phyloP scores from a whole-genome alignment of 2,888 invertebrate species.

The Platerodrilus igneus region DNA sequence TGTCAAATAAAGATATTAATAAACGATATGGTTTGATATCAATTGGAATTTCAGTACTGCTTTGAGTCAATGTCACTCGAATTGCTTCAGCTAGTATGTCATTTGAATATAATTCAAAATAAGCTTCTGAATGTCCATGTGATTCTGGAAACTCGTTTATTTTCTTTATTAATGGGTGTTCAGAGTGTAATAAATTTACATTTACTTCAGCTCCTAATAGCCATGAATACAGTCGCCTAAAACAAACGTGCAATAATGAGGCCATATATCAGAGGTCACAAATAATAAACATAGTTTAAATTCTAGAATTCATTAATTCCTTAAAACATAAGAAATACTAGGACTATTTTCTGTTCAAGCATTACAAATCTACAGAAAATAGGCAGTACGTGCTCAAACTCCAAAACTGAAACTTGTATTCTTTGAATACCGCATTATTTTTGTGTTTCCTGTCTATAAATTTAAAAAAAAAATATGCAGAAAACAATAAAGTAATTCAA shows the following conservation, averaged over 20 bases:
- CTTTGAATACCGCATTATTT: too few species aligned
- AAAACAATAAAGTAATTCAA: too few species aligned
- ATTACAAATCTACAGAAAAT: too few species aligned
- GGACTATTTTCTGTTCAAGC: too few species aligned
- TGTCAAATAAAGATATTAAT: constrained; percentile 77
- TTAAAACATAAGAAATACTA: not conserved
- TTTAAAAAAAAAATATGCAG: too few species aligned
- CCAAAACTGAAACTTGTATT: too few species aligned
- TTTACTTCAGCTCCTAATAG: constrained; percentile 69
- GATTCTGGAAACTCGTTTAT: constrained; percentile 36
- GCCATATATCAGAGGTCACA: constrained; percentile 2
- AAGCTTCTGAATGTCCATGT: constrained; percentile 48
- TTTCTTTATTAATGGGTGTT: constrained; percentile 41
- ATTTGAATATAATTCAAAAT: constrained; percentile 62
- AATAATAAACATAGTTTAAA: constrained; percentile 1
- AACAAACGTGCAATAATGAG: too few species aligned
- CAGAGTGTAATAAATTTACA: constrained; percentile 43
- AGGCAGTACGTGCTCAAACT: too few species aligned
- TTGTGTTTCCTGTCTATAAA: too few species aligned
- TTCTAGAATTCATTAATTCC: not conserved
- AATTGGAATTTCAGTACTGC: constrained; percentile 51
- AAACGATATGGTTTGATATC: constrained; percentile 72
- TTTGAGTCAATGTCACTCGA: constrained; percentile 56
- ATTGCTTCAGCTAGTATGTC: constrained; percentile 63
- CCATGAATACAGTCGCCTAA: constrained; percentile 77